Evolutionary conservation across 2,888 invertebrate species (phyloP), one percentile per base, ranked within the genome.

Genomic region (Diachrysia chrysitis): DNA sequence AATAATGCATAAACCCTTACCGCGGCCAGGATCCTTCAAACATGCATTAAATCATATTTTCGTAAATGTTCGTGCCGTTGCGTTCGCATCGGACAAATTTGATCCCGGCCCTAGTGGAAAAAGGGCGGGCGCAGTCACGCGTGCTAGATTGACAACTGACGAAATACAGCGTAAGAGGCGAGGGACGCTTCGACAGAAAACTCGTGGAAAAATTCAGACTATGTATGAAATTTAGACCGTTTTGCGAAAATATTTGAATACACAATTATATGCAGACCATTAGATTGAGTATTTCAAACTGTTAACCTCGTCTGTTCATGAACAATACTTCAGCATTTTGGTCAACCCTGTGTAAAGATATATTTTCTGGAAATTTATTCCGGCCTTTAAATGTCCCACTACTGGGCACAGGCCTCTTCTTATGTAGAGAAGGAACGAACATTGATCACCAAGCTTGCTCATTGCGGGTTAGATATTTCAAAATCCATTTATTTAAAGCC

Each of bases 71-170:
- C 83, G 82, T 89, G 84, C 74, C 74, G 86, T 86, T 82, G 82
- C 76, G 84, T 86, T 87, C 87, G 86, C 85, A 86, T 86, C 81
- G 79, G 78, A 80, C 73, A 85, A 90, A 92, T 91, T 90, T 87
- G 91, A n/a, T 89, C 86, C 81, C 80, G 80, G 71, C 67, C 82
- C 72, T 80, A 69, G 77, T 61, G 74, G 76, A 82, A 83, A 81
- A 84, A 86, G n/a, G 81, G 84, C 77, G 83, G 63, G 76, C 68
- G 79, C 89, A 89, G 87, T 89, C 91, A 90, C 87, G 91, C 92
- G 90, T 86, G 72, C 61, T 85, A 85, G 90, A 94, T 92, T 93
- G 92, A 92, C 92, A 92, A 91, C 89, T 89, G 90, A 85, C 87
- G 84, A 89, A 89, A 87, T 85, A 85, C 76, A 83, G 73, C 69